Conservation (phyloP, 1,140 invertebrate genomes). For the Sycophaga agraensis region DNA sequence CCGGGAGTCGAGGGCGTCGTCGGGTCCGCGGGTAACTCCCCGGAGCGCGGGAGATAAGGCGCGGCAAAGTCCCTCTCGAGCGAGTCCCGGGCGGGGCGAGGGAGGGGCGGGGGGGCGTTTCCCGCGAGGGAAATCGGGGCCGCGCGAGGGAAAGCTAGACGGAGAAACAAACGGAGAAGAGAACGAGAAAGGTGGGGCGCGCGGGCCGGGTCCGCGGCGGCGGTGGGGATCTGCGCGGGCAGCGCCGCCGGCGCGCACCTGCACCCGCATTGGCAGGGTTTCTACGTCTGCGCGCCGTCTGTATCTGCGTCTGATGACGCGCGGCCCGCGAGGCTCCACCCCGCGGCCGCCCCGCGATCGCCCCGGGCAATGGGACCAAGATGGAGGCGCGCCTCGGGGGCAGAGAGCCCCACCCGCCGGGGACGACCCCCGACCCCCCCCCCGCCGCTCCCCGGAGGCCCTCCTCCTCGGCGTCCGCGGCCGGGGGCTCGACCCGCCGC, state of each 20-base stretch:
- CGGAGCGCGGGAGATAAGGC: neutral
- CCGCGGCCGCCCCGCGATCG: slow-evolving; percentile 22
- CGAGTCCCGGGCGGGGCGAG: slow-evolving; percentile 19
- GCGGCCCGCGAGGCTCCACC: slow-evolving; percentile 43
- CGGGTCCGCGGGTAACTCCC: no score
- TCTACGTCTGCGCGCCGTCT: slow-evolving; percentile 50
- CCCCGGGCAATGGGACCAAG: no score
- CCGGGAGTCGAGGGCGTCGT: neutral
- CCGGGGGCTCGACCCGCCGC: no score
- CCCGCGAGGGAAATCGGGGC: neutral
- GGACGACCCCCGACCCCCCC: no score
- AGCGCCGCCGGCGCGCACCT: slow-evolving; percentile 29
- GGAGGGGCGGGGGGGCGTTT: slow-evolving; percentile 4
- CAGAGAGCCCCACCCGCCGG: neutral
- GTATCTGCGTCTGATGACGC: slow-evolving; percentile 51
- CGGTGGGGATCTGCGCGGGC: slow-evolving; percentile 17
- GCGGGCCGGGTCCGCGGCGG: slow-evolving; percentile 28
- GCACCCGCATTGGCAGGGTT: slow-evolving; percentile 42
- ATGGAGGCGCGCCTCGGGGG: neutral
- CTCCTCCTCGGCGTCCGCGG: no score
- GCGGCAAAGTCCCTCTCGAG: no score
- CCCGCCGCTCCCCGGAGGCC: no score
- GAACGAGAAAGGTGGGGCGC: slow-evolving; percentile 11
- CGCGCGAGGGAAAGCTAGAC: neutral
- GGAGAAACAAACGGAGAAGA: slow-evolving; percentile 16